Evolutionary conservation across 1,140 invertebrate genomes (phyloP).

Genomic region (Bombus breviceps): DNA sequence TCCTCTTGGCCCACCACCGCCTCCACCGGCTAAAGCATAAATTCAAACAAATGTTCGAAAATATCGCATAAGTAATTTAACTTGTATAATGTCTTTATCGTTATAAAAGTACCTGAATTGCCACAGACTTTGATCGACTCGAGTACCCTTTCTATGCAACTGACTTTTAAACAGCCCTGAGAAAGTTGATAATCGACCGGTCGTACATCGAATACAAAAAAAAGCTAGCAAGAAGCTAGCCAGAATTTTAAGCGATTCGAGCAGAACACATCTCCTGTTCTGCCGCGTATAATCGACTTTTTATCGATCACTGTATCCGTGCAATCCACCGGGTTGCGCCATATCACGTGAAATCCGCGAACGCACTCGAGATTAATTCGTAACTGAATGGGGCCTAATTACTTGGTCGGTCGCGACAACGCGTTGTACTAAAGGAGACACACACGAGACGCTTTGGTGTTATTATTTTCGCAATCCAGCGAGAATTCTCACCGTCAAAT

Average conservation of each 20-base stretch:
- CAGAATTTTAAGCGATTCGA: not conserved
- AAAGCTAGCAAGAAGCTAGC: not conserved
- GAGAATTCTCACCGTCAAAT: constrained; percentile 44
- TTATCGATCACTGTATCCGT: constrained; percentile 33
- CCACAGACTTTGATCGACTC: constrained; percentile 3
- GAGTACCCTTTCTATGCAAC: not conserved
- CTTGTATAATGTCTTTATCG: not conserved
- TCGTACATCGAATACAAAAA: not conserved
- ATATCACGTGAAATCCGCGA: constrained; percentile 31
- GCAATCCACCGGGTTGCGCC: constrained; percentile 18
- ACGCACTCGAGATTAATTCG: constrained; percentile 38
- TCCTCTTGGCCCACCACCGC: constrained; percentile 63
- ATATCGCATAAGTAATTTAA: not conserved
- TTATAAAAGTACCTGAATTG: not conserved
- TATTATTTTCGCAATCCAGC: constrained; percentile 40
- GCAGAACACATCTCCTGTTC: not conserved
- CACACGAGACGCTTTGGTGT: constrained; percentile 15
- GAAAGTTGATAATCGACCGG: constrained; percentile 11
- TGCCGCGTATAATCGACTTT: constrained; percentile 17
- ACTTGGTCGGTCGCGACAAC: constrained; percentile 19
- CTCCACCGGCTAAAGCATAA: constrained; percentile 66
- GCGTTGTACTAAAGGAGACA: constrained; percentile 28
- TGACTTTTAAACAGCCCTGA: constrained; percentile 8
- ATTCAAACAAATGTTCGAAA: not conserved
- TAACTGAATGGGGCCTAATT: constrained; percentile 50